These are phyloP conservation scores for Hippoglossus hippoglossus DNA, from an alignment of 2,797 vertebrate species.

Conservation along the genomic window DNA sequence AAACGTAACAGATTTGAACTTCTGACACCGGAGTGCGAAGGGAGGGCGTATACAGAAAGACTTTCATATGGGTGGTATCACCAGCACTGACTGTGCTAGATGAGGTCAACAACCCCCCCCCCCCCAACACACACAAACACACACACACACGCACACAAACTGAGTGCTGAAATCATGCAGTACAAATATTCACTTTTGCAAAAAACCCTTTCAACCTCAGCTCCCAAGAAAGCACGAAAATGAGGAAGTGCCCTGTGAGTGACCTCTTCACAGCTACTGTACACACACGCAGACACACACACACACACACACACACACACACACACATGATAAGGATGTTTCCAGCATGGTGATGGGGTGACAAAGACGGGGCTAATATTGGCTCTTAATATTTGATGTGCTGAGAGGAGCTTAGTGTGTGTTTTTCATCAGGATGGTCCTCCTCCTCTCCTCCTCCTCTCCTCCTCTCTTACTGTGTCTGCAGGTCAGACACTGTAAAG, in stretches of 20 bases:
- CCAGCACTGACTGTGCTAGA: conserved; percentile 18
- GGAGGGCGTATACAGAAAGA: conserved; percentile 29
- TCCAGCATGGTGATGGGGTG: conserved; percentile 87
- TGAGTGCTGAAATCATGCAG: conserved; percentile 23
- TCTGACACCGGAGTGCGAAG: conserved; percentile 56
- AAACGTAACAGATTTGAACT: conserved; percentile 67
- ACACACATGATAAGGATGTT: conserved; percentile 64
- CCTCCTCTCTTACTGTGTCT: conserved; percentile 31
- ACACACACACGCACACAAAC: not conserved
- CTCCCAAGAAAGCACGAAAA: conserved; percentile 17
- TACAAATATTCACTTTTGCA: conserved; percentile 36
- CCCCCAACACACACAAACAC: not conserved
- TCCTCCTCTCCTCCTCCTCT: conserved; percentile 20
- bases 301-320: conserved; percentile 32
- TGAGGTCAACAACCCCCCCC: conserved; percentile 50
- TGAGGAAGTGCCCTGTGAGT: conserved; percentile 29
- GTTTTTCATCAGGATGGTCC: conserved; percentile 61
- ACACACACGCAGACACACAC: conserved; percentile 20
- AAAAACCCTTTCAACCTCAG: conserved; percentile 7
- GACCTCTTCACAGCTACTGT: conserved; percentile 58
- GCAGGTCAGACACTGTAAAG: conserved; percentile 51
- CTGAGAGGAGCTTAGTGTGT: conserved; percentile 73
- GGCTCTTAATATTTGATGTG: conserved; percentile 96
- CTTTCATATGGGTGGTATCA: conserved; percentile 49
- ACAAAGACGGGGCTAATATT: conserved; percentile 93